These are phyloP conservation scores for Scrobipalpa costella DNA, from an alignment of 2,888 invertebrate species.

Conservation along the genomic window DNA sequence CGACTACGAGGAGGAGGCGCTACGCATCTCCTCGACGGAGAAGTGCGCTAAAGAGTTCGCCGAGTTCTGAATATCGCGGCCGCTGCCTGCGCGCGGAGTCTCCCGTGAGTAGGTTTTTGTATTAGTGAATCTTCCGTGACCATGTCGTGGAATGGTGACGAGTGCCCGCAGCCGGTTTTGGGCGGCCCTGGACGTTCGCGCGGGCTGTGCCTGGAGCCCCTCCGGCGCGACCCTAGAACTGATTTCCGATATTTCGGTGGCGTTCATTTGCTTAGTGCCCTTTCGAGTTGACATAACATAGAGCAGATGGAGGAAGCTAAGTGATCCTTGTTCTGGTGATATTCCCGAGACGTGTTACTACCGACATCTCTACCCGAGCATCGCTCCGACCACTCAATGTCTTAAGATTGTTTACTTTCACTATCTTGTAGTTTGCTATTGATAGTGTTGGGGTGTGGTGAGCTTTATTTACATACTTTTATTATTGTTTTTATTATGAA, in stretches of 20 bases:
- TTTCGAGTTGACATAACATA: constrained; percentile 61
- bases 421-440: constrained; percentile 55
- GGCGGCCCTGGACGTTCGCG: constrained; percentile 68
- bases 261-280: constrained; percentile 78
- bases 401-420: constrained; percentile 48
- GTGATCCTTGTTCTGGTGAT: constrained; percentile 64
- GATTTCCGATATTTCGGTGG: constrained; percentile 75
- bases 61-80: constrained; percentile 90
- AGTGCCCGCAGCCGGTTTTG: constrained; percentile 58
- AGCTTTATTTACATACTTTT: constrained; percentile 57
- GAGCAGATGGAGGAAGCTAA: constrained; percentile 47
- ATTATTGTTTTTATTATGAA: constrained; percentile 58
- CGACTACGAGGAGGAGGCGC: constrained; percentile 99
- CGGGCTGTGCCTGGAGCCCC: constrained; percentile 55
- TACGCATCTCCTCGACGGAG: constrained; percentile 99
- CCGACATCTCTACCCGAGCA: constrained; percentile 33
- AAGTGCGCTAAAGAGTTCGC: constrained; percentile 99
- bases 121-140: constrained; percentile 74
- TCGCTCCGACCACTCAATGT: constrained; percentile 47
- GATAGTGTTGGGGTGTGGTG: constrained; percentile 58
- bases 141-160: constrained; percentile 60
- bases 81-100: constrained; percentile 64
- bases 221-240: constrained; percentile 67
- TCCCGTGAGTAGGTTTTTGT: constrained; percentile 71
- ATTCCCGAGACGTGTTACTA: constrained; percentile 48